Evolutionary conservation across 2,888 invertebrate genomes (phyloP).

Genomic region (Trichogramma evanescens): DNA sequence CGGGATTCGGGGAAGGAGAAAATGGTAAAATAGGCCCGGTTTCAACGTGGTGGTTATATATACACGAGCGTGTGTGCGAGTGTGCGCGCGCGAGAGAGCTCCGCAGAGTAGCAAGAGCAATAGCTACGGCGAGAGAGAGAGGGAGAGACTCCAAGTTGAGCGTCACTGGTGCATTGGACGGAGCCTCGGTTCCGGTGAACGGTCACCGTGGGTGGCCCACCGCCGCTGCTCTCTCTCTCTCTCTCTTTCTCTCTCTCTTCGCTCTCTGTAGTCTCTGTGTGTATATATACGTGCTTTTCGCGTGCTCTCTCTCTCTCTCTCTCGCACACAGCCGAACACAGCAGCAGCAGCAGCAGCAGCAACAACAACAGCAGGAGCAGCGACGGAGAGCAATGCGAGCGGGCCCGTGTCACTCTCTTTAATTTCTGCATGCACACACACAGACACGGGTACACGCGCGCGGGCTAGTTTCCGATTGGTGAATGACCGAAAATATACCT

Average conservation of each 20-base stretch:
- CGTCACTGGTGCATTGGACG: conserved; percentile 41
- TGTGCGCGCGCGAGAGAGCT: no score
- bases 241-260: conserved; percentile 2
- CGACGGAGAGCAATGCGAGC: conserved; percentile 24
- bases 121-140: conserved; percentile 16
- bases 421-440: no score
- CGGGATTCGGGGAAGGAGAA: not conserved
- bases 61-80: conserved; percentile 8
- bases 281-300: conserved; percentile 2
- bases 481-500: conserved; percentile 20
- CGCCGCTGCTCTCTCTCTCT: conserved; percentile 28
- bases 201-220: conserved; percentile 48
- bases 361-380: not conserved
- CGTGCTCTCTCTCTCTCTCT: no score
- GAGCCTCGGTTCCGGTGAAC: conserved; percentile 47
- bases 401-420: conserved; percentile 29
- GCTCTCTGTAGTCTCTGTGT: conserved; percentile 21
- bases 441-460: not conserved
- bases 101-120: conserved; percentile 3
- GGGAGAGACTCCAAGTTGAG: conserved; percentile 30
- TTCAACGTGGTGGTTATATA: not conserved
- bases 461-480: conserved; percentile 15
- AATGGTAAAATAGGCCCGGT: no score
- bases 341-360: not conserved
- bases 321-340: no score